A percentile compares a stretch with the other conserved stretches of the same genome.
These are phyloP conservation scores for Apamea monoglypha DNA, from an alignment of 2,888 invertebrate genomes.

Conservation along the genomic window DNA sequence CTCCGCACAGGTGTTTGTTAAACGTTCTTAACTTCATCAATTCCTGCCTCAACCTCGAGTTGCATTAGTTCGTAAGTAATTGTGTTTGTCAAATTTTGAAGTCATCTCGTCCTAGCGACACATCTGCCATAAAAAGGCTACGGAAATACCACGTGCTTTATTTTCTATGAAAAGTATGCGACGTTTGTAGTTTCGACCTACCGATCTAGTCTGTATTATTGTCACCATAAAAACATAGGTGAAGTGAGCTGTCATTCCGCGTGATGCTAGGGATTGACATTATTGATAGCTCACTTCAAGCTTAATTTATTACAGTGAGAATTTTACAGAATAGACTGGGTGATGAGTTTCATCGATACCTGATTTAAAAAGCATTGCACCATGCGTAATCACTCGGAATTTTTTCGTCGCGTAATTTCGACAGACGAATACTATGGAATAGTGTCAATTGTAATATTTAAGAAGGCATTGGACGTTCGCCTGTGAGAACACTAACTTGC, in stretches of 20 bases:
- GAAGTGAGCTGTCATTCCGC: neutral
- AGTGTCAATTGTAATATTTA: constrained; percentile 13
- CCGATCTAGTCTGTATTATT: neutral
- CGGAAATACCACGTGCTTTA: neutral
- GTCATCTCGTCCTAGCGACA: neutral
- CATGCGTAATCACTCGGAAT: neutral
- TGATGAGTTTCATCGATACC: neutral
- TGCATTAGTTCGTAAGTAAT: neutral
- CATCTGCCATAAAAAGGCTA: neutral
- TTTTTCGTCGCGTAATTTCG: neutral
- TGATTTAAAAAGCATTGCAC: neutral
- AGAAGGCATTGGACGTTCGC: constrained; percentile 13
- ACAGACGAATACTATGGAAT: neutral
- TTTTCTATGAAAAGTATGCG: neutral
- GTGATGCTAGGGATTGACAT: neutral
- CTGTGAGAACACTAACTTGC: constrained; percentile 9
- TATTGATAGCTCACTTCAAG: neutral
- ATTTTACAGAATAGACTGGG: no score
- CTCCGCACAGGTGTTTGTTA: no score
- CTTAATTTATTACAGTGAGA: neutral
- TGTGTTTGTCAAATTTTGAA: neutral
- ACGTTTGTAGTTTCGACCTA: neutral
- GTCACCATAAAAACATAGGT: neutral
- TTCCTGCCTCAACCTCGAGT: neutral
- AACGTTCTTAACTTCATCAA: neutral